Conservation (phyloP, 2,888 invertebrate genomes). For the Portevinia maculata region DNA sequence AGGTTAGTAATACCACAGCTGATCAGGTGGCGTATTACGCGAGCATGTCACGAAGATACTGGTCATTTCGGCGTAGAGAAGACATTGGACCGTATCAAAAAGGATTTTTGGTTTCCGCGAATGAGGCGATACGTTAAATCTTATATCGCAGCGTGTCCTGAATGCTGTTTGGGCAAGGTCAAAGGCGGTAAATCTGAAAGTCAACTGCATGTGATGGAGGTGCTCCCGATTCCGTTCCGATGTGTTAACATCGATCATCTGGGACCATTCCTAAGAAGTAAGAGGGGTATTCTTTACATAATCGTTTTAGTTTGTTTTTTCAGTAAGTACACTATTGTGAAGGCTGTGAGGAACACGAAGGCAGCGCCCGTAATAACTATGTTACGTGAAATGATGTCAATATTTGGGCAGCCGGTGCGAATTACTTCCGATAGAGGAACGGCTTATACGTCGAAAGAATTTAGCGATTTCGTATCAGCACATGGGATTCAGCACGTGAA, state of each 20-base stretch:
- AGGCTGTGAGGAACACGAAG: too few species aligned
- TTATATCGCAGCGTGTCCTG: slow-evolving; percentile 70
- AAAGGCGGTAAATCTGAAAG: slow-evolving; percentile 62
- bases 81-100: slow-evolving; percentile 60
- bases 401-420: too few species aligned
- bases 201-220: slow-evolving; percentile 54
- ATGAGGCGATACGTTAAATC: slow-evolving; percentile 72
- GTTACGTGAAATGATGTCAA: too few species aligned
- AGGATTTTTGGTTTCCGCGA: slow-evolving; percentile 72
- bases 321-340: too few species aligned
- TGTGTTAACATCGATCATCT: slow-evolving; percentile 70
- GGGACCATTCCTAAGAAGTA: too few species aligned
- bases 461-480: too few species aligned
- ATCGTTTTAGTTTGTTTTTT: too few species aligned
- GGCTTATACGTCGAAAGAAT: too few species aligned
- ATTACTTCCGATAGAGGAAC: too few species aligned
- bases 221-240: slow-evolving; percentile 62
- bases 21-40: slow-evolving; percentile 27
- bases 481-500: too few species aligned
- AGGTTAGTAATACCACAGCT: slow-evolving; percentile 33
- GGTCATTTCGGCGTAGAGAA: slow-evolving; percentile 23
- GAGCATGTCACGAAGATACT: slow-evolving; percentile 29
- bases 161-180: slow-evolving; percentile 68
- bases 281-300: too few species aligned
- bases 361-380: too few species aligned